Base-by-base conservation (phyloP, 2,888 invertebrate genomes). In the Globia sparganii region DNA sequence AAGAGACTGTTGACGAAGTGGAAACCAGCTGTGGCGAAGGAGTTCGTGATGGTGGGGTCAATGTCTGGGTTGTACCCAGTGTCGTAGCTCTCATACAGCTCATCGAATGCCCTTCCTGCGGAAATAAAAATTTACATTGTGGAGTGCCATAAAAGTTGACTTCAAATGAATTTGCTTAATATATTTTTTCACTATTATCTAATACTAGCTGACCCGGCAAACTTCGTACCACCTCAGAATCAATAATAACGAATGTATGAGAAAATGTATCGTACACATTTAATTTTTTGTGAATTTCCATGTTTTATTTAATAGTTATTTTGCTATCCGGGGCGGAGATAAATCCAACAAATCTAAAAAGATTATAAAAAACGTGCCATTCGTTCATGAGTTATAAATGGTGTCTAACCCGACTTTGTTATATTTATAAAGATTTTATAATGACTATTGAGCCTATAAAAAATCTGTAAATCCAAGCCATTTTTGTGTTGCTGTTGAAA, bases 11-110 rank as follows among this genome's bases (percentile, higher is more conserved):
- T 97, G 65, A 97, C 92, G 90, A 98, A 98, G 74, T 98, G 97
- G 84, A 98, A 97, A 11, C 97, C 98, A 0, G 98, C 98, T 0
- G 98, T 98, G 0, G 98, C 98, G 90, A 98, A 98, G 85, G 98
- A 97, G 91, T 98, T 98, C 31, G 97, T 98, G 64, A 98, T 96
- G 0, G 97, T 97, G 0, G 98, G 97, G 89, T 98, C 97, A 1
- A 97, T 92, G 37, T 97, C 95, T 0, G 97, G 95, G 87, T 97
- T 97, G 92, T 97, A 97, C 11, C 95, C 97, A 59, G 94, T 89
- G 80, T 97, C 97, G 86, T 97, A 97, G 21, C 96, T 96, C 86
- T 97, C 95, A 78, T 94, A 93, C 8, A 96, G 81, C 67, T 96
- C 94, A 75, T 95, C 92, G 83, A 94, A 94, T 4, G 90, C 82